Conservation (phyloP, 2,797 vertebrate species). For the Zenarchopterus dispar region DNA sequence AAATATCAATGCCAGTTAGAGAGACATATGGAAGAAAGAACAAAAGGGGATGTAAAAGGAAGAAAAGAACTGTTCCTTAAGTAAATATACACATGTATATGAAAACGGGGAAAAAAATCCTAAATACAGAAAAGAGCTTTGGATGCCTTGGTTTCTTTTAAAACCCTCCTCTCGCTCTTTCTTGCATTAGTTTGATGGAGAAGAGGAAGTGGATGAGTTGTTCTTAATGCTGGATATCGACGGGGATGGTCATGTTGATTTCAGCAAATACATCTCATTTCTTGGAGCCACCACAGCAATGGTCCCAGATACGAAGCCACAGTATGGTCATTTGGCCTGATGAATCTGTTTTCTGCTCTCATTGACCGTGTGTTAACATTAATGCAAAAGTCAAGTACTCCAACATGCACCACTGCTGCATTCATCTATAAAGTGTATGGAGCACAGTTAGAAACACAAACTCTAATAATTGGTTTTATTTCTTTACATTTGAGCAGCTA, state of each 20-base stretch:
- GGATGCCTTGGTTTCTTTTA: not conserved
- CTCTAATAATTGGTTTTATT: too few relatives aligned
- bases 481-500: too few relatives aligned
- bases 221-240: constrained; percentile 54
- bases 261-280: constrained; percentile 55
- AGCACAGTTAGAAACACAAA: too few relatives aligned
- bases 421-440: too few relatives aligned
- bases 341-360: not conserved
- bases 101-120: too few relatives aligned
- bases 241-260: constrained; percentile 31
- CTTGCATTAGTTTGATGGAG: not conserved
- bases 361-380: not conserved
- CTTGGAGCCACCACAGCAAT: not conserved
- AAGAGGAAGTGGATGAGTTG: not conserved
- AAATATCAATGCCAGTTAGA: too few relatives aligned
- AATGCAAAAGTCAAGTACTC: too few relatives aligned
- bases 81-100: too few relatives aligned
- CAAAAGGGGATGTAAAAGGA: too few relatives aligned
- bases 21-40: too few relatives aligned
- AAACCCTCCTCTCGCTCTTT: not conserved
- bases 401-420: too few relatives aligned
- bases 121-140: not conserved
- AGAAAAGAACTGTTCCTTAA: too few relatives aligned
- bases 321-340: not conserved
- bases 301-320: rapidly evolving